phyloP scores from a whole-genome alignment of 2,888 invertebrate genomes.

The Campaea margaritaria region DNA sequence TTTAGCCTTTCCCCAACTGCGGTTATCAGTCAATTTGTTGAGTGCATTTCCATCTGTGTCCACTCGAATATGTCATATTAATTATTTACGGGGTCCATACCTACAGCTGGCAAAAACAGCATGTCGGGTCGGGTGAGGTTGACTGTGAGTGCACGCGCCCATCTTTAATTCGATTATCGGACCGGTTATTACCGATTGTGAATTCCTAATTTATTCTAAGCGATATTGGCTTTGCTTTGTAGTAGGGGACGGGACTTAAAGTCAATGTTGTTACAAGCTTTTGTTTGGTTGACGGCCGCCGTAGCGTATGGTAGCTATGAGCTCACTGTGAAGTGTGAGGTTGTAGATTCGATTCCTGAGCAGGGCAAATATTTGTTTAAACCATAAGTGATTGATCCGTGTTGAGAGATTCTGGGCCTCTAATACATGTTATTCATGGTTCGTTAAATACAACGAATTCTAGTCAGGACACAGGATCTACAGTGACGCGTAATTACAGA shows the following conservation, averaged over 20 bases:
- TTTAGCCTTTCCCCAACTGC: conserved; percentile 81
- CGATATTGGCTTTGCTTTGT: conserved; percentile 37
- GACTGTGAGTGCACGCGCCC: conserved; percentile 47
- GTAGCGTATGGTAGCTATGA: too few relatives aligned
- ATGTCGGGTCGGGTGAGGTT: conserved; percentile 54
- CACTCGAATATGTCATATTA: conserved; percentile 78
- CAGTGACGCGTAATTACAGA: too few relatives aligned
- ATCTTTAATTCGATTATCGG: conserved; percentile 72
- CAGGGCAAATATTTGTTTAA: too few relatives aligned
- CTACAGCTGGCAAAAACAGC: conserved; percentile 74
- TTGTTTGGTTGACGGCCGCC: too few relatives aligned
- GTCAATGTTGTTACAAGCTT: too few relatives aligned
- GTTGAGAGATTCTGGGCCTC: too few relatives aligned
- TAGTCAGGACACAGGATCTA: too few relatives aligned
- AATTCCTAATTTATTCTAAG: conserved; percentile 42
- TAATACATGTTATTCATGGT: too few relatives aligned
- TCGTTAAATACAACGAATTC: too few relatives aligned
- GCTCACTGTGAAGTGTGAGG: too few relatives aligned
- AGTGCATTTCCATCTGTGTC: conserved; percentile 79
- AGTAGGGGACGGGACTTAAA: not conserved
- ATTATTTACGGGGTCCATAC: conserved; percentile 82
- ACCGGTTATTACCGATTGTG: conserved; percentile 51
- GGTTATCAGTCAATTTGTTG: conserved; percentile 83
- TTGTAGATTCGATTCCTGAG: too few relatives aligned
- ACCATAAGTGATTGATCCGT: too few relatives aligned